phyloP scores from a whole-genome alignment of 2,888 invertebrate genomes.

The Eristalis pertinax region DNA sequence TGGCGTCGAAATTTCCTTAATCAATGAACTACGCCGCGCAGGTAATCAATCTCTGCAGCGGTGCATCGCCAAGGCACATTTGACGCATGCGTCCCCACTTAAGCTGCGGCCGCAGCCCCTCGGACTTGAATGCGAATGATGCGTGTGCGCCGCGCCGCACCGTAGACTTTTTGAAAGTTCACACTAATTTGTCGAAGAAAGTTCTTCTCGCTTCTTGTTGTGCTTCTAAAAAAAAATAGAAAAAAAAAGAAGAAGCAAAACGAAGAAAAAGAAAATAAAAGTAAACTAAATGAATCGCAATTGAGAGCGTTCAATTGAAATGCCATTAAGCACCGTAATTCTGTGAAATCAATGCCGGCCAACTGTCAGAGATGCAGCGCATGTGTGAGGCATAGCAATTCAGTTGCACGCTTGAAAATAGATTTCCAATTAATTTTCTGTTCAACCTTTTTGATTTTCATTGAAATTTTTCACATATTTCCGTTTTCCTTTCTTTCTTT shows the following conservation, averaged over 20 bases:
- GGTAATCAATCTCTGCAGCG: constrained; percentile 43
- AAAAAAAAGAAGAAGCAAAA: constrained; percentile 9
- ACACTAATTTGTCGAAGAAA: constrained; percentile 62
- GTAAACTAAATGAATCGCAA: constrained; percentile 57
- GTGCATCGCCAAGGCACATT: constrained; percentile 10
- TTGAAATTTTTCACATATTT: constrained; percentile 47
- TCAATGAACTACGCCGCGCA: constrained; percentile 27
- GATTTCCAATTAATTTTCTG: constrained; percentile 51
- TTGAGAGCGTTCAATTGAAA: constrained; percentile 58
- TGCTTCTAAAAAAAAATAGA: not conserved
- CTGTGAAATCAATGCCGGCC: constrained; percentile 13
- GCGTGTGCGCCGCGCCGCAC: not conserved
- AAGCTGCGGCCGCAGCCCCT: not conserved
- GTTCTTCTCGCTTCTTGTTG: constrained; percentile 37
- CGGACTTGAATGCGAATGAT: constrained; percentile 52
- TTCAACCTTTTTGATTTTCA: constrained; percentile 11
- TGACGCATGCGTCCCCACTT: constrained; percentile 16
- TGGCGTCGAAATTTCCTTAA: constrained; percentile 31
- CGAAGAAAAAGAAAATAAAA: constrained; percentile 57
- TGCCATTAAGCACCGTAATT: constrained; percentile 41
- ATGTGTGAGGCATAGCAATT: constrained; percentile 56
- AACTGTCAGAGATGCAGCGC: not conserved
- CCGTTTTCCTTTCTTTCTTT: constrained; percentile 25
- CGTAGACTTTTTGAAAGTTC: constrained; percentile 58
- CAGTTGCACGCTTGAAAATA: constrained; percentile 8